These are phyloP conservation scores for Beris morrisii DNA, from an alignment of 2,888 invertebrate genomes.

Conservation along the genomic window DNA sequence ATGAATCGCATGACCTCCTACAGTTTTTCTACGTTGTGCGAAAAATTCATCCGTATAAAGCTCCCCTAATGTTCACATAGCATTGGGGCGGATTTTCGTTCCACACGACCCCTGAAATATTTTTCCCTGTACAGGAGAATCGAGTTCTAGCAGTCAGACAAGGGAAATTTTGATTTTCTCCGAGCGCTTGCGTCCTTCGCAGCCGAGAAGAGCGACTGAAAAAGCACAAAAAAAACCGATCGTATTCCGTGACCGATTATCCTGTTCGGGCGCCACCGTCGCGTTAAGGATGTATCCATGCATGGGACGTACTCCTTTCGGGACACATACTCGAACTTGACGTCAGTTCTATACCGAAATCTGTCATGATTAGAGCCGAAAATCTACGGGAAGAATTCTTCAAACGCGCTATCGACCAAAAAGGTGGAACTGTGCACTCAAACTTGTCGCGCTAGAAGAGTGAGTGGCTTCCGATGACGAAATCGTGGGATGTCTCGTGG, in stretches of 20 bases:
- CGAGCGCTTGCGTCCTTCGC: not conserved
- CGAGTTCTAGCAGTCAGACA: slow-evolving; percentile 11
- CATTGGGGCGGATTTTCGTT: too few relatives aligned
- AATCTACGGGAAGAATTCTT: too few relatives aligned
- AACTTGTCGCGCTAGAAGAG: too few relatives aligned
- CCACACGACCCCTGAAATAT: too few relatives aligned
- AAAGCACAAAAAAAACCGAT: not conserved
- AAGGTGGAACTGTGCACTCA: too few relatives aligned
- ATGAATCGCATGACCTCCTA: too few relatives aligned
- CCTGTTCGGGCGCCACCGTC: slow-evolving; percentile 33
- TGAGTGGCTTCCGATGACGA: too few relatives aligned
- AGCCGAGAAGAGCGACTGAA: not conserved
- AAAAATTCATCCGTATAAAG: too few relatives aligned
- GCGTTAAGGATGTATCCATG: slow-evolving; percentile 25
- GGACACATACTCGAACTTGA: slow-evolving; percentile 43
- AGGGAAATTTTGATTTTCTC: not conserved
- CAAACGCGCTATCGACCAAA: too few relatives aligned
- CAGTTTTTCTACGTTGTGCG: too few relatives aligned
- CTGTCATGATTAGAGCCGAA: slow-evolving; percentile 54
- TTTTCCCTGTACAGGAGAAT: not conserved
- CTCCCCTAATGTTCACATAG: too few relatives aligned
- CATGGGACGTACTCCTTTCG: slow-evolving; percentile 28
- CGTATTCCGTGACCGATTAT: slow-evolving; percentile 17
- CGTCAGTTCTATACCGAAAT: slow-evolving; percentile 57
- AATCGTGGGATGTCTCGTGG: too few relatives aligned